phyloP scores from a whole-genome alignment of 2,888 invertebrate species.

The Heteromyza rotundicornis region DNA sequence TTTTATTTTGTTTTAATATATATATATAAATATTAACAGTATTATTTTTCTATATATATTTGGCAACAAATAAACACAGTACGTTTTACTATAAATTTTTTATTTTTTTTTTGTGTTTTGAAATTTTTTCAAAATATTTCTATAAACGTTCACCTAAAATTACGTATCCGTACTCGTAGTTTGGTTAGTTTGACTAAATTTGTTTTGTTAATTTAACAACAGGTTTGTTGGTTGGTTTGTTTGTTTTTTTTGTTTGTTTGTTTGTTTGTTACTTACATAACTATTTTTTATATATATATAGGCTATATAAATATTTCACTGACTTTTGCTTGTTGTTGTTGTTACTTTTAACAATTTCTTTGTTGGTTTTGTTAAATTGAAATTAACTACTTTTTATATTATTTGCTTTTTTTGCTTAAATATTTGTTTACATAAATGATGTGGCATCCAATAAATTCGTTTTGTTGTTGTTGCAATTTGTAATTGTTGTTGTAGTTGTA shows the following conservation, averaged over 20 bases:
- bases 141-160: conserved; percentile 44
- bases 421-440: conserved; percentile 54
- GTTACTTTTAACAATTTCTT: conserved; percentile 15
- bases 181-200: conserved; percentile 58
- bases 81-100: too few species aligned
- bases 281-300: conserved; percentile 13
- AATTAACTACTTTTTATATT: conserved; percentile 11
- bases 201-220: conserved; percentile 26
- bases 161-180: too few species aligned
- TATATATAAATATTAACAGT: conserved; percentile 31
- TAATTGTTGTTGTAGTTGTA: background rate
- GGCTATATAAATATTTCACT: conserved; percentile 46
- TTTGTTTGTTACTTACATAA: conserved; percentile 19
- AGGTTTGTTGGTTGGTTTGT: too few species aligned
- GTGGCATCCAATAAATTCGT: conserved; percentile 64
- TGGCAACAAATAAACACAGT: conserved; percentile 64
- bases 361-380: conserved; percentile 21
- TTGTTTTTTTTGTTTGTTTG: conserved; percentile 23
- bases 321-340: too few species aligned
- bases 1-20: conserved; percentile 23
- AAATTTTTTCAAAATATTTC: conserved; percentile 27
- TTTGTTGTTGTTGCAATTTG: conserved; percentile 45
- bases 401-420: conserved; percentile 18
- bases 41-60: conserved; percentile 45
- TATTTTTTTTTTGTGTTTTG: conserved; percentile 25